Conservation (phyloP, 1,140 invertebrate genomes). For the Platorchestia sp. region DNA sequence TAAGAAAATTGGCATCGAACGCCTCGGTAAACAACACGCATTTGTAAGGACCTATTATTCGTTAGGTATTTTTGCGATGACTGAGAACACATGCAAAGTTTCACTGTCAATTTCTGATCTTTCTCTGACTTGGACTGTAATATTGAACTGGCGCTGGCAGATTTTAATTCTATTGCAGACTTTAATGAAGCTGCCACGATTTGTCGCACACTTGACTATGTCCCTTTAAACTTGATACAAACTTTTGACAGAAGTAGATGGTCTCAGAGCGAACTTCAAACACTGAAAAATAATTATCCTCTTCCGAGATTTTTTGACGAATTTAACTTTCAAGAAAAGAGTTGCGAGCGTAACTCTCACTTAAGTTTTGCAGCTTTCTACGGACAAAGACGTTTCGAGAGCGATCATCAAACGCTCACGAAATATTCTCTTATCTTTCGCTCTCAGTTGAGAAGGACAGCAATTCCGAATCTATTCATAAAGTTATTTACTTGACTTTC, state of each 20-base stretch:
- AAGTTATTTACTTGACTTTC: constrained; percentile 1
- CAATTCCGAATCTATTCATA: not conserved
- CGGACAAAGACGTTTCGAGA: not conserved
- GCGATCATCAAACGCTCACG: not conserved
- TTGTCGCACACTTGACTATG: not conserved
- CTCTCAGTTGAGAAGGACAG: not conserved
- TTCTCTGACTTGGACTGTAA: too few species aligned
- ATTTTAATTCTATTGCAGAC: not conserved
- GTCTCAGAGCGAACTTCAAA: not conserved
- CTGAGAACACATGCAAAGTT: too few species aligned
- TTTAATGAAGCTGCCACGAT: not conserved
- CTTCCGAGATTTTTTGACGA: not conserved
- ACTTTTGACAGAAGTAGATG: not conserved
- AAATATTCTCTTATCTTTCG: constrained; percentile 2
- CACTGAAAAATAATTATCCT: not conserved
- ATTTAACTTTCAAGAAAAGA: not conserved
- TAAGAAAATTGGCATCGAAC: too few species aligned
- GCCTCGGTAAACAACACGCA: too few species aligned
- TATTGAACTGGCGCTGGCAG: too few species aligned
- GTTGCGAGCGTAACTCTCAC: not conserved
- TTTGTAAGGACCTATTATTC: too few species aligned
- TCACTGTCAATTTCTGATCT: too few species aligned
- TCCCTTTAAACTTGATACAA: not conserved
- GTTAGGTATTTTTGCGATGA: too few species aligned
- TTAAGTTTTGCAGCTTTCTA: not conserved